A percentile compares a stretch with the other conserved stretches of the same genome.
These are phyloP conservation scores for Melieria crassipennis DNA, from an alignment of 2,888 invertebrate genomes.

Conservation along the genomic window DNA sequence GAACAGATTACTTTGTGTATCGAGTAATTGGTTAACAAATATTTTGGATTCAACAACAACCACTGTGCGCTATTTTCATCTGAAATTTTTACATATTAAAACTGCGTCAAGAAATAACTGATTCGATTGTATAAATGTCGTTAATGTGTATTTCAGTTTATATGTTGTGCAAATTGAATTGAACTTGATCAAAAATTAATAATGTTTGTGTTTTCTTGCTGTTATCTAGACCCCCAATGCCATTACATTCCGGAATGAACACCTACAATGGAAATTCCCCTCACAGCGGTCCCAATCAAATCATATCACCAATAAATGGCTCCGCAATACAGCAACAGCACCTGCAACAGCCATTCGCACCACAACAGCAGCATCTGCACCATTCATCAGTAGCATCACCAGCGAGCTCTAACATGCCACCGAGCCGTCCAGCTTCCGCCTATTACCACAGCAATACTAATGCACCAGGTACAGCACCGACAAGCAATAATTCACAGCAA, in stretches of 20 bases:
- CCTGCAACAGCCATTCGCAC: conserved; percentile 50
- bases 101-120: too few species aligned
- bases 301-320: conserved; percentile 48
- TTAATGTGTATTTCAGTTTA: neutral
- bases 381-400: conserved; percentile 43
- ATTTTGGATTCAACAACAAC: too few species aligned
- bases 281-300: conserved; percentile 53
- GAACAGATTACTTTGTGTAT: too few species aligned
- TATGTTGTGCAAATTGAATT: neutral
- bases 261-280: conserved; percentile 60
- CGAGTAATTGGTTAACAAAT: too few species aligned
- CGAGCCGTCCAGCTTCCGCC: conserved; percentile 64
- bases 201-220: conserved; percentile 23
- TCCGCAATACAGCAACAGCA: conserved; percentile 45
- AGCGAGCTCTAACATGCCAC: conserved; percentile 52
- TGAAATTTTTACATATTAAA: too few species aligned
- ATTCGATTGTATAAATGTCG: neutral
- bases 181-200: neutral
- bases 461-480: conserved; percentile 33
- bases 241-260: conserved; percentile 59
- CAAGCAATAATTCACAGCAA: conserved; percentile 50
- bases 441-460: conserved; percentile 60
- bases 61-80: too few species aligned
- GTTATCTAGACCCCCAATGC: conserved; percentile 54
- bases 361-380: conserved; percentile 49